phyloP scores from a whole-genome alignment of 1,140 invertebrate genomes.

The Bombus cullumanus region DNA sequence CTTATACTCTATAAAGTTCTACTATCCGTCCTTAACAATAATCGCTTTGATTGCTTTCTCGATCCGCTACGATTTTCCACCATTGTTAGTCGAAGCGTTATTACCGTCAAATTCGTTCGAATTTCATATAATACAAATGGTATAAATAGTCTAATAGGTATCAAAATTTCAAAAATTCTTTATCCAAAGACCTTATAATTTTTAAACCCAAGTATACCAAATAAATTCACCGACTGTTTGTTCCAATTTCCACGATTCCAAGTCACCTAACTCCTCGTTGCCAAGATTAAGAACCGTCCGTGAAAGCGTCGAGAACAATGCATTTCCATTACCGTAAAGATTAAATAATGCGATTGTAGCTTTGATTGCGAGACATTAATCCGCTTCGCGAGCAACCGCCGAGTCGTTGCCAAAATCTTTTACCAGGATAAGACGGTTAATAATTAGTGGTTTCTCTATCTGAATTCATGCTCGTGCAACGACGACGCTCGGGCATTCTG shows the following conservation, averaged over 20 bases:
- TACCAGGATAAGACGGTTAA: conserved; percentile 63
- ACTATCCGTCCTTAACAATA: conserved; percentile 17
- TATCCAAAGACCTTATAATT: background rate
- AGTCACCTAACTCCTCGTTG: background rate
- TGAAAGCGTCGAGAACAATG: conserved; percentile 2
- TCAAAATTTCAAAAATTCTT: background rate
- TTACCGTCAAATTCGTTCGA: background rate
- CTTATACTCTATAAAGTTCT: conserved; percentile 7
- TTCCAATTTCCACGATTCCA: background rate
- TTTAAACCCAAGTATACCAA: background rate
- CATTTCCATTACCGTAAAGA: conserved; percentile 23
- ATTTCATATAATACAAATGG: background rate
- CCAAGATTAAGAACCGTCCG: background rate
- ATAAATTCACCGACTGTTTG: background rate
- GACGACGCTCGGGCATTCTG: conserved; percentile 47
- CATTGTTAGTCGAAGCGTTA: background rate
- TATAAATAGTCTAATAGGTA: background rate
- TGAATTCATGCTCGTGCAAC: background rate
- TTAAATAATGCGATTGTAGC: conserved; percentile 40
- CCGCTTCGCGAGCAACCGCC: too few relatives aligned
- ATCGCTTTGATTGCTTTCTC: conserved; percentile 5
- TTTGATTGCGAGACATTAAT: conserved; percentile 58
- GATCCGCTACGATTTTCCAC: conserved; percentile 11
- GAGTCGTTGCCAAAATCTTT: conserved; percentile 40
- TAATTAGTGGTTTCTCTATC: conserved; percentile 58